Percentiles rank a stretch among this genome's conserved stretches.
Evolutionary conservation across 2,888 invertebrate species (phyloP).

Genomic region (Pharmacophagus antenor): DNA sequence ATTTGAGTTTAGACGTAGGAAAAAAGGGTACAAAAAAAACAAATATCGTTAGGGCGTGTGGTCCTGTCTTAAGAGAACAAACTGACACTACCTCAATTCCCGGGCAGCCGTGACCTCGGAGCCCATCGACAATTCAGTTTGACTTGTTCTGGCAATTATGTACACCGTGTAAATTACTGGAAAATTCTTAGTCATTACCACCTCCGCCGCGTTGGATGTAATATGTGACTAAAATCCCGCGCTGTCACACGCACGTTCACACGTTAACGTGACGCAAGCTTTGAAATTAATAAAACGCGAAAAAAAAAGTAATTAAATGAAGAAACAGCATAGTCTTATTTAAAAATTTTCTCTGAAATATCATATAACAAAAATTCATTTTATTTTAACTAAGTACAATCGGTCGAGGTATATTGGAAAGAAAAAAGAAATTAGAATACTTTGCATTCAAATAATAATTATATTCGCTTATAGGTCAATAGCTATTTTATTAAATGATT

Average conservation of each 20-base stretch:
- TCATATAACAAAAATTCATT: too few relatives aligned
- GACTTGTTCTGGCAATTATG: constrained; percentile 78
- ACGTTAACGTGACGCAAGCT: constrained; percentile 37
- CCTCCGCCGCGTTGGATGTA: constrained; percentile 57
- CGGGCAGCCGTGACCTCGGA: constrained; percentile 68
- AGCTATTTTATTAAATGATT: too few relatives aligned
- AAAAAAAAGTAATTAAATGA: too few relatives aligned
- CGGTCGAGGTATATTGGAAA: too few relatives aligned
- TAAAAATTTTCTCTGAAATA: too few relatives aligned
- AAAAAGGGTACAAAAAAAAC: background rate
- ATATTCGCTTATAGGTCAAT: background rate
- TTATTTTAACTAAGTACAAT: too few relatives aligned
- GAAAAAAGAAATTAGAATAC: too few relatives aligned
- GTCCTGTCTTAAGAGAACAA: constrained; percentile 6
- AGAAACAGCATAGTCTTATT: too few relatives aligned
- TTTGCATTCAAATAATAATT: background rate
- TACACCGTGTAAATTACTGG: constrained; percentile 75
- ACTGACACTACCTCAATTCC: constrained; percentile 46
- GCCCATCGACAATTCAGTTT: constrained; percentile 73
- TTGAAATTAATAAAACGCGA: constrained; percentile 3
- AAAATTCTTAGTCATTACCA: constrained; percentile 73
- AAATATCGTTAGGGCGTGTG: background rate
- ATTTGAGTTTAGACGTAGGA: too few relatives aligned
- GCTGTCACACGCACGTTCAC: constrained; percentile 46
- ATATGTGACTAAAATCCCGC: constrained; percentile 53